A percentile compares a stretch with the other conserved stretches of the same genome.
Evolutionary conservation across 2,797 vertebrate species (phyloP).

Genomic region (Macropodus opercularis): DNA sequence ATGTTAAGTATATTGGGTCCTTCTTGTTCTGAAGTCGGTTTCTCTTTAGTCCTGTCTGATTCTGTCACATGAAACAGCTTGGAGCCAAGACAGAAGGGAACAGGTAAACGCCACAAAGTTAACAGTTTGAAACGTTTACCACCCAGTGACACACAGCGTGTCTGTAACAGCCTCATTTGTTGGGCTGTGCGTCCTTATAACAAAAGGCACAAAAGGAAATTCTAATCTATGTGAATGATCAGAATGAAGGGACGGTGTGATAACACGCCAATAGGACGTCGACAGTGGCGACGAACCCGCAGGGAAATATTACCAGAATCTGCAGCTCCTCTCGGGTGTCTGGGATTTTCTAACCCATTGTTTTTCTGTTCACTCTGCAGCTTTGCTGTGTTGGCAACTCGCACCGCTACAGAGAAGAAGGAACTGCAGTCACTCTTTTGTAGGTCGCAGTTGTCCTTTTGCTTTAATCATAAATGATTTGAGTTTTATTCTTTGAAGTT

Average conservation of each 20-base stretch:
- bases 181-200: slow-evolving; percentile 1
- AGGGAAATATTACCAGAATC: background rate
- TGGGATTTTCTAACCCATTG: background rate
- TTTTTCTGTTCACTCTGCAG: background rate
- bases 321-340: background rate
- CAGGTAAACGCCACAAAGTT: too few species aligned
- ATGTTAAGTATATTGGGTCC: too few species aligned
- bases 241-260: background rate
- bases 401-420: background rate
- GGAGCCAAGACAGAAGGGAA: too few species aligned
- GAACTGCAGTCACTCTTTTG: background rate
- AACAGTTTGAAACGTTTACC: slow-evolving; percentile 14
- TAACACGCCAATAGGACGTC: background rate
- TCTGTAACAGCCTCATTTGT: slow-evolving; percentile 4
- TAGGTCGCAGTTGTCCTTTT: too few species aligned
- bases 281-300: background rate
- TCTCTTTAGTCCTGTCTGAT: too few species aligned
- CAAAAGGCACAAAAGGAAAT: background rate
- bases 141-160: slow-evolving; percentile 30
- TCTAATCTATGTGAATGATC: too few species aligned
- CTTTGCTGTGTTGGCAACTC: background rate
- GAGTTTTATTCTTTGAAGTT: too few species aligned
- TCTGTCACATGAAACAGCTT: too few species aligned
- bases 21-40: too few species aligned
- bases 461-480: too few species aligned